Evolutionary conservation across 2,888 invertebrate genomes (phyloP), one percentile per base, ranked within the genome.

Genomic region (Melolontha melolontha): DNA sequence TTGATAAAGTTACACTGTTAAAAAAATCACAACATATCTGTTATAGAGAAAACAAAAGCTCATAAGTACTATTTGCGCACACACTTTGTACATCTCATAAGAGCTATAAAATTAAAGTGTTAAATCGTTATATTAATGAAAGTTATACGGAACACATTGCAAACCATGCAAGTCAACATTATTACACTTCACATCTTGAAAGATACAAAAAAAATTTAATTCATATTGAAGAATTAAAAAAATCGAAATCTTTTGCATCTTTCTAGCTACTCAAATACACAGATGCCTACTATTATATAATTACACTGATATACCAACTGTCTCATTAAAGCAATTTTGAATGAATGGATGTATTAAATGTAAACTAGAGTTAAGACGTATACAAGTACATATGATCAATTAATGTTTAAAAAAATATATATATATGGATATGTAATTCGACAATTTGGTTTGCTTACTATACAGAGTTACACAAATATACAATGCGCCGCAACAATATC

Each of bases 71-170:
- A 4, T 22, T 2, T 22, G 1, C 4, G 34, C 10, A 6, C 34
- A 34, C 34, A 34, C 10, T 34, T 34, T 34, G 34, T 34, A 6
- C 34, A 34, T 22, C n/a, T 57, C 5, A 11, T 42, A 44, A 49
- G 16, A 47, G 27, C 57, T 57, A 12, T 34, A 62, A 49, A 62
- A 62, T 62, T 66, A 57, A 57, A 50, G 27, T 66, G 66, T 66
- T 66, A 34, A 34, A 34, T 34, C 6, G 62, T 66, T 66, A 11
- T 50, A 66, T 66, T 66, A 66, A 66, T 66, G 22, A 49, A 59
- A 59, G 57, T 49, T 62, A 59, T 49, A 59, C 14, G 7, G 41
- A 27, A 66, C 57, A 66, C 49, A 50, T 41, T 50, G 41, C 59
- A 66, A 66, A 66, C 62, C 66, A 66, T 66, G 66, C 66, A 39